Conservation (phyloP, 2,797 vertebrate species). For the Sebastes minor region DNA sequence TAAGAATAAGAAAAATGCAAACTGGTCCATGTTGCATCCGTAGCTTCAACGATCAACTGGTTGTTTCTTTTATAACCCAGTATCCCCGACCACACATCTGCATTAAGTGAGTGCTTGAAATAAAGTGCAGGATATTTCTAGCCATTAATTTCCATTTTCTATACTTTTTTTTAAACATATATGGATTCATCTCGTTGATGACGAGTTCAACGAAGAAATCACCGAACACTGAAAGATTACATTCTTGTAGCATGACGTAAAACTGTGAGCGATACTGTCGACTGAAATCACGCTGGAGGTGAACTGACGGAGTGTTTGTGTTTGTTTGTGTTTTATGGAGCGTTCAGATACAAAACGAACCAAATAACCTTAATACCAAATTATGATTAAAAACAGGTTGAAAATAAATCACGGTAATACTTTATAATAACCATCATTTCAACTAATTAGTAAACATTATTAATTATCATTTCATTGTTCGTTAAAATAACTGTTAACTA, state of each 20-base stretch:
- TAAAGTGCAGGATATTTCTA: slow-evolving; percentile 76
- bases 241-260: slow-evolving; percentile 64
- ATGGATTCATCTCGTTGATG: slow-evolving; percentile 61
- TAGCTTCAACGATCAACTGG: slow-evolving; percentile 7
- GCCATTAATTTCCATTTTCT: slow-evolving; percentile 46
- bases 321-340: not conserved
- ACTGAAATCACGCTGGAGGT: not conserved
- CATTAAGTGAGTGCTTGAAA: slow-evolving; percentile 55
- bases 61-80: not conserved
- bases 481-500: too few species aligned
- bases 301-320: not conserved
- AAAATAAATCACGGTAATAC: not conserved
- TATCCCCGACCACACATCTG: slow-evolving; percentile 36
- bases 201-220: slow-evolving; percentile 43
- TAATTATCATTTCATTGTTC: too few species aligned
- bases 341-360: slow-evolving; percentile 38
- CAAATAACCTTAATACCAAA: not conserved
- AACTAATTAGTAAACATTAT: too few species aligned
- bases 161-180: slow-evolving; percentile 37
- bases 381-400: not conserved
- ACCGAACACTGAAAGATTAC: slow-evolving; percentile 49
- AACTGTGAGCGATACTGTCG: not conserved
- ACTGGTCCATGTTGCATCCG: slow-evolving; percentile 5
- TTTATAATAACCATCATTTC: too few species aligned
- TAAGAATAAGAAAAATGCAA: slow-evolving; percentile 14